Evolutionary conservation across 2,113 vertebrate species (phyloP).

Genomic region (Ciconia maguari): DNA sequence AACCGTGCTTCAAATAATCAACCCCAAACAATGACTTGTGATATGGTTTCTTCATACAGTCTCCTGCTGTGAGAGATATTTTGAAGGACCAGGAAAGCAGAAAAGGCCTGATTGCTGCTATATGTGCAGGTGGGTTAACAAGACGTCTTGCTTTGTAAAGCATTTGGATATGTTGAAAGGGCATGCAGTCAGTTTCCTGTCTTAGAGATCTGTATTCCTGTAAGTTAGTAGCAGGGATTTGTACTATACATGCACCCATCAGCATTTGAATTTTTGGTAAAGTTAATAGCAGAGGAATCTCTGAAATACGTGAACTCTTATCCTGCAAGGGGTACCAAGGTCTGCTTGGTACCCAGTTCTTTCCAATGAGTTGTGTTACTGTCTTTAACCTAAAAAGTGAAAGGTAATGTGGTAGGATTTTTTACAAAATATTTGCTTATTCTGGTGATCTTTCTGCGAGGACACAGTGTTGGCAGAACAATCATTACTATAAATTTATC

Average conservation of each 20-base stretch:
- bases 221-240: background rate
- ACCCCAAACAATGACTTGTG: background rate
- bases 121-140: conserved; percentile 88
- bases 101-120: conserved; percentile 94
- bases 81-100: conserved; percentile 90
- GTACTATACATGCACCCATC: background rate
- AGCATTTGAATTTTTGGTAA: background rate
- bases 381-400: background rate
- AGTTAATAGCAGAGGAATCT: background rate
- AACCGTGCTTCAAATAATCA: background rate
- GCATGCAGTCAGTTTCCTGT: background rate
- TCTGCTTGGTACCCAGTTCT: background rate
- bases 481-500: background rate
- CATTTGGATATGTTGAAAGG: background rate
- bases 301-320: background rate
- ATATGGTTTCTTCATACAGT: conserved; percentile 71
- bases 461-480: background rate
- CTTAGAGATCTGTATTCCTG: background rate
- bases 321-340: background rate
- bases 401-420: background rate
- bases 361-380: background rate
- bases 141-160: background rate
- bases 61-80: conserved; percentile 87
- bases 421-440: background rate
- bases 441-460: background rate